A percentile compares a stretch with the other conserved stretches of the same genome.
Evolutionary conservation across 2,113 vertebrate genomes (phyloP).

Genomic region (Tachysurus fulvidraco): DNA sequence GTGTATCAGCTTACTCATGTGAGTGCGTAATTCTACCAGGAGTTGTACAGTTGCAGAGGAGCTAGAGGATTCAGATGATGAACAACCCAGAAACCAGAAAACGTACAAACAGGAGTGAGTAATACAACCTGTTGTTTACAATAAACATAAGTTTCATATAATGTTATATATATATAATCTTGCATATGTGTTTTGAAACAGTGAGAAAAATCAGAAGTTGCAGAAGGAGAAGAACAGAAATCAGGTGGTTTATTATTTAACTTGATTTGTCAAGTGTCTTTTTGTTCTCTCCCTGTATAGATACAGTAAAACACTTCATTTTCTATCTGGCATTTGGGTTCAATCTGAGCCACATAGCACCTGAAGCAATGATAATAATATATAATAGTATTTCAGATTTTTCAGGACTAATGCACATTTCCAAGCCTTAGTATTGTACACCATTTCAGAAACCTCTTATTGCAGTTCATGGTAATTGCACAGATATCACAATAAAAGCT

Average conservation of each 20-base stretch:
- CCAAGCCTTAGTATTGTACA: neutral
- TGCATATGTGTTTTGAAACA: slow-evolving; percentile 49
- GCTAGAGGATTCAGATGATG: slow-evolving; percentile 84
- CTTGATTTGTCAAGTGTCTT: neutral
- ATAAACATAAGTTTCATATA: neutral
- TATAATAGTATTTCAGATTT: neutral
- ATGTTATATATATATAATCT: neutral
- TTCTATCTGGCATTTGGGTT: neutral
- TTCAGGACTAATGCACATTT: neutral
- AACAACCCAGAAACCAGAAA: slow-evolving; percentile 83
- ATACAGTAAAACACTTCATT: neutral
- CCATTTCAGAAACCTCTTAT: neutral
- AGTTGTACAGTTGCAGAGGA: slow-evolving; percentile 83
- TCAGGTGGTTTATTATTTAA: slow-evolving; percentile 47
- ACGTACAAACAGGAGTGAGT: slow-evolving; percentile 80
- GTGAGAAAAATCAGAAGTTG: slow-evolving; percentile 61
- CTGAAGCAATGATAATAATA: neutral
- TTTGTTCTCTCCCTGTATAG: neutral
- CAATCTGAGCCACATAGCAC: neutral
- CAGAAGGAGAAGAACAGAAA: slow-evolving; percentile 48
- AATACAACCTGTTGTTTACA: neutral
- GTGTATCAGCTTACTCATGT: neutral
- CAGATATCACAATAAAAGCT: neutral
- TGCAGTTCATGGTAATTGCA: neutral
- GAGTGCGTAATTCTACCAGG: slow-evolving; percentile 64